Evolutionary conservation across 2,113 vertebrate species (phyloP), one percentile per base, ranked within the genome.

Genomic region (Pteronura brasiliensis): DNA sequence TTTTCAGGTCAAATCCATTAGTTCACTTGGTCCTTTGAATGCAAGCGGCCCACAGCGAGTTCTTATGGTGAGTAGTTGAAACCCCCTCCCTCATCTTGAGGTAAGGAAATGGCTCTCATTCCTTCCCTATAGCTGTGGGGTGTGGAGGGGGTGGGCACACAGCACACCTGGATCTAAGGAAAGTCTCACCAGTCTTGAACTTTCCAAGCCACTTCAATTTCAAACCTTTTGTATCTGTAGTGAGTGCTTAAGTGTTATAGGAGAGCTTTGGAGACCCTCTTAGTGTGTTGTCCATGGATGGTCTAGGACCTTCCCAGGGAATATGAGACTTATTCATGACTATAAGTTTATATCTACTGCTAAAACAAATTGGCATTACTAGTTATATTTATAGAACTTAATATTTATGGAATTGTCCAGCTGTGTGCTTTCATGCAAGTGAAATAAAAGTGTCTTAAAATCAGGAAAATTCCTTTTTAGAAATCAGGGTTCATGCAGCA

Each of bases 81-180:
- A 44, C 8, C 14, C 14, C 27, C 31, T 93, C 44, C 7, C 6
- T 77, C 14, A 14, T 67, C 25, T 27, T 14, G 14, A 29, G 17
- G 29, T 59, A 63, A 86, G 80, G 0, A 76, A 8, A 59, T 2
- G 71, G 15, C 47, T 52, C 42, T 72, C 18, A 1, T 42, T 76
- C 29, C 44, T 83, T 79, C 47, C 49, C 4, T 10, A 23, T 11
- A 5, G 18, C 25, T 13, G 27, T 61, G 31, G 4, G 10, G 7
- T 10, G 12, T 44, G 34, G 2, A 15, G 13, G 15, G 12, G 0
- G 0, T 47, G 44, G 36, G 13, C n/a, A 25, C 1, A 1, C 6
- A 42, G 11, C 34, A 52, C 12, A 39, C 10, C 15, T 77, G 8
- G 69, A 34, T 77, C 11, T 72, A 71, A 65, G 65, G 34, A 31